Conservation (phyloP, 2,113 vertebrate species). For the Butorides virescens region DNA sequence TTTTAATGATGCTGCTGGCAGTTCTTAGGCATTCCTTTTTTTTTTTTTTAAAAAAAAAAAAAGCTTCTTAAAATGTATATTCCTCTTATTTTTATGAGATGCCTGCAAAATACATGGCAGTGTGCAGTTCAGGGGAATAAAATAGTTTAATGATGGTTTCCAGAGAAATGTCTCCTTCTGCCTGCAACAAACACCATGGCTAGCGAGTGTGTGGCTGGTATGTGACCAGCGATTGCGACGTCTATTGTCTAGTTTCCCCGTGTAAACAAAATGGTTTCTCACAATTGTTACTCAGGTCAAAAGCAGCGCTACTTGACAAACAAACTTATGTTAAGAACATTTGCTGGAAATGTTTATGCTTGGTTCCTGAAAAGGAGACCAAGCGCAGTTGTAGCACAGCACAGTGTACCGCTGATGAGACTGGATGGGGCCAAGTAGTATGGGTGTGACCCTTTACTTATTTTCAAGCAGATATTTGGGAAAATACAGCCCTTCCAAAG, state of each 20-base stretch:
- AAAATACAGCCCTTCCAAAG: not conserved
- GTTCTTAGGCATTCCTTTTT: not conserved
- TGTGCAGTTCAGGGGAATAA: not conserved
- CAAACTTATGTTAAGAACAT: slow-evolving; percentile 5
- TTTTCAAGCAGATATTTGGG: not conserved
- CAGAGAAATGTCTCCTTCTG: not conserved
- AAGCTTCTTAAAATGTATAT: not conserved
- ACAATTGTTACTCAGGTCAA: not conserved
- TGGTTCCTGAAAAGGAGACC: not conserved
- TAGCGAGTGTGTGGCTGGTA: not conserved
- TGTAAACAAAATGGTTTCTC: slow-evolving; percentile 23
- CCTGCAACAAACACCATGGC: not conserved
- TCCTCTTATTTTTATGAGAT: not conserved
- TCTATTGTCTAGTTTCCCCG: not conserved
- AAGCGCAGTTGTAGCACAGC: not conserved
- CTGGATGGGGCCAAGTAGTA: not conserved
- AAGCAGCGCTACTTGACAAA: slow-evolving; percentile 16
- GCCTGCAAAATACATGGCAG: not conserved
- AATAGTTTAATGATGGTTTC: slow-evolving; percentile 1
- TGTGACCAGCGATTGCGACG: slow-evolving; percentile 20
- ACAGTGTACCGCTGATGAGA: not conserved
- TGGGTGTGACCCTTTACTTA: not conserved
- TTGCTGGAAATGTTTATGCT: slow-evolving; percentile 7
- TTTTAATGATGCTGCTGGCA: slow-evolving; percentile 14
- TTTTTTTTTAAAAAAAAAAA: not conserved